phyloP scores from a whole-genome alignment of 2,113 vertebrate species.

The Haliaeetus leucogaster region DNA sequence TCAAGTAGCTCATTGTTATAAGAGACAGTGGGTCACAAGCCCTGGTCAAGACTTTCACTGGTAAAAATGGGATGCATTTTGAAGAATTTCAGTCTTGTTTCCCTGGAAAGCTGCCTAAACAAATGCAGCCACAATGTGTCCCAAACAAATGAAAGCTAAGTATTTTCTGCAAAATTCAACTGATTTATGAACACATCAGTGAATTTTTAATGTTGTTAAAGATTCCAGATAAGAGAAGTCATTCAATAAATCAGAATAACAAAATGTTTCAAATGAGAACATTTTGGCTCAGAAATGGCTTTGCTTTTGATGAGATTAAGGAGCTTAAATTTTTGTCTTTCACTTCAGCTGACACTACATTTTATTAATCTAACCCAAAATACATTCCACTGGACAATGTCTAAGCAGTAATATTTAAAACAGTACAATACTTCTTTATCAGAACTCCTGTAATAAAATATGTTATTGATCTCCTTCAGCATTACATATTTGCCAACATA shows the following conservation, averaged over 20 bases:
- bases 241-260: background rate
- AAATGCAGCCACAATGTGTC: background rate
- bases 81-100: background rate
- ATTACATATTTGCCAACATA: background rate
- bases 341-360: background rate
- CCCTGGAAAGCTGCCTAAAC: background rate
- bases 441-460: constrained; percentile 32
- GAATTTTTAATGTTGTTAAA: background rate
- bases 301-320: constrained; percentile 29
- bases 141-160: background rate
- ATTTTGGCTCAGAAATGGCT: background rate
- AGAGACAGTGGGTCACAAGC: background rate
- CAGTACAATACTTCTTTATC: background rate
- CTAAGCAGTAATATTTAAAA: constrained; percentile 37
- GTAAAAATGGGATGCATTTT: background rate
- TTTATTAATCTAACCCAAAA: constrained; percentile 12
- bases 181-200: background rate
- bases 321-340: constrained; percentile 21
- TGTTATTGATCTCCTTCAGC: background rate
- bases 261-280: background rate
- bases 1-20: background rate
- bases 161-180: background rate
- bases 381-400: background rate
- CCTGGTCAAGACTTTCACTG: background rate
- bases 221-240: background rate